Evolutionary conservation across 2,888 invertebrate species (phyloP).

Genomic region (Amblyjoppa proteus): DNA sequence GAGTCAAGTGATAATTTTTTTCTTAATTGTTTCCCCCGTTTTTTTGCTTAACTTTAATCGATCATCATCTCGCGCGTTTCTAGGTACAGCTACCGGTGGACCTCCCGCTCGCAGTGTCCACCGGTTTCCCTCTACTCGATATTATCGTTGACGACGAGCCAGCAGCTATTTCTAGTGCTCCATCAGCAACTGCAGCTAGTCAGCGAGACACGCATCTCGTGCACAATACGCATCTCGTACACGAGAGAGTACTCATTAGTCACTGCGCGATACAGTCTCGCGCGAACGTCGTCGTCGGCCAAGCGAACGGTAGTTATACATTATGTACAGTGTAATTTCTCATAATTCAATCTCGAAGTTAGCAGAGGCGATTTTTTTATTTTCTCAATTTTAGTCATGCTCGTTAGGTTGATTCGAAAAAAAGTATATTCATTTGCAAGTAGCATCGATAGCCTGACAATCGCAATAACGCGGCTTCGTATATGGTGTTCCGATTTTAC

Average conservation of each 20-base stretch:
- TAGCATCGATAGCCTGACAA: too few species aligned
- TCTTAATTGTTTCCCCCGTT: not conserved
- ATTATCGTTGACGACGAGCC: slow-evolving; percentile 44
- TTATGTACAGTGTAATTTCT: slow-evolving; percentile 28
- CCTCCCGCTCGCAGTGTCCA: slow-evolving; percentile 21
- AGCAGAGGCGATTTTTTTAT: too few species aligned
- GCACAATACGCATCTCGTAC: slow-evolving; percentile 60
- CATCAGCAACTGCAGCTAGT: slow-evolving; percentile 34
- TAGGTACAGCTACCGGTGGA: slow-evolving; percentile 21
- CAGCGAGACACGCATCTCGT: slow-evolving; percentile 42
- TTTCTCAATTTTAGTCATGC: too few species aligned
- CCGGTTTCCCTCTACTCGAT: slow-evolving; percentile 43
- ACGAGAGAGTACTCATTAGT: slow-evolving; percentile 81
- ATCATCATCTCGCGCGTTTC: slow-evolving; percentile 23
- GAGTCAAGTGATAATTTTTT: not conserved
- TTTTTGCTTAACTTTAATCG: slow-evolving; percentile 8
- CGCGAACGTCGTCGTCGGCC: slow-evolving; percentile 29
- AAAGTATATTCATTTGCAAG: too few species aligned
- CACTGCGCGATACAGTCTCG: slow-evolving; percentile 80
- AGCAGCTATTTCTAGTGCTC: slow-evolving; percentile 45
- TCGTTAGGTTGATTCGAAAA: too few species aligned
- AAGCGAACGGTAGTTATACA: not conserved
- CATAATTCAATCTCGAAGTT: not conserved
- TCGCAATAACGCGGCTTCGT: too few species aligned
- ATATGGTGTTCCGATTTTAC: too few species aligned